Evolutionary conservation across 1,140 invertebrate genomes (phyloP), one percentile per base, ranked within the genome.

Genomic region (Piezodorus guildinii): DNA sequence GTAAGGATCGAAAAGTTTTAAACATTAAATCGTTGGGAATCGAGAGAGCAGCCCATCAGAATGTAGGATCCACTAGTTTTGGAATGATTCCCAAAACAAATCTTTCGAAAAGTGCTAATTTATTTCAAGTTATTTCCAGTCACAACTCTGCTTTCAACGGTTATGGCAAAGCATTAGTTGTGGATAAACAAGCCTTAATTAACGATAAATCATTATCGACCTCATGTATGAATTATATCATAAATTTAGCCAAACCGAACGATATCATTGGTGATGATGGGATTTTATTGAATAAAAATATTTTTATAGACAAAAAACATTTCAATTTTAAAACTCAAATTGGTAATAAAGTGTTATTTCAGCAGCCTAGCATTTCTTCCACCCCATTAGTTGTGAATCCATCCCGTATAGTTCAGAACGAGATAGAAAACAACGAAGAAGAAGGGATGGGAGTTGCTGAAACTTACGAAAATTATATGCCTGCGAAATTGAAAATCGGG

Each of bases 381-480:
- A 14, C 16, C 2, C 15, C 45, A n/a, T 10, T 19, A 1, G 39
- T 39, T 5, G 14, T n/a, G 2, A 52, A 30, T n/a, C 45, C 49
- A 16, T n/a, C 39, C 10, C 27, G 19, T 4, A 59, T 39, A 30
- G 70, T 70, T 56, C 64, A 74, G 64, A 75, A 74, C 51, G 83
- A 88, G 68, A 85, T 87, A 68, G 90, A 94, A 69, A 90, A 92
- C 70, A 88, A 84, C 2, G 94, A 96, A 67, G 94, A 97, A 69
- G 94, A 99, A 74, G 91, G 96, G 70, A 87, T 98, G 81, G 94
- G 93, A n/a, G 91, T 96, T 30, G 94, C 94, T 0, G 96, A 98
- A 78, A 98, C 96, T 0, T 99, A 98, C 73, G 86, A 91, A 25
- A 93, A 98, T 71, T 99, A 99, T 72, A 96, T 94, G 88, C 96